Conservation (phyloP, 2,888 invertebrate species). For the Mimumesa dahlbomi region DNA sequence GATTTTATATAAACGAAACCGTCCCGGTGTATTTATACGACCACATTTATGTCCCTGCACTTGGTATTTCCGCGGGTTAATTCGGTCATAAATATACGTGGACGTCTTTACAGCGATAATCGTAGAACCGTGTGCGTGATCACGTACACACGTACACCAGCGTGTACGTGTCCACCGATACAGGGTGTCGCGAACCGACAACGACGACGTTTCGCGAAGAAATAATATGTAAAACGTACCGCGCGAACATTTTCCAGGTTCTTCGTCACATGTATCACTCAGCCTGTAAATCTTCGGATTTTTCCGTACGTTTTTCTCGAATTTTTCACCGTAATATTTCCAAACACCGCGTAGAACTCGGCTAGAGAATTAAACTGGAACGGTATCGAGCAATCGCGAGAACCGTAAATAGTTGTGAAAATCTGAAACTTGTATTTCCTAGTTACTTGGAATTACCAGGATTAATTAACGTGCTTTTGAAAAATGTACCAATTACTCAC, state of each 20-base stretch:
- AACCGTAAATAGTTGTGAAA: too few relatives aligned
- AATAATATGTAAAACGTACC: constrained; percentile 10
- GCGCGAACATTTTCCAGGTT: neutral
- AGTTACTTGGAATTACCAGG: too few relatives aligned
- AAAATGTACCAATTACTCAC: too few relatives aligned
- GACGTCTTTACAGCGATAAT: constrained; percentile 55
- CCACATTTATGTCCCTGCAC: constrained; percentile 45
- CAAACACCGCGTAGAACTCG: too few relatives aligned
- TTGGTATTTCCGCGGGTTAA: constrained; percentile 61
- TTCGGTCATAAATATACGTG: constrained; percentile 58
- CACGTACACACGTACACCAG: neutral
- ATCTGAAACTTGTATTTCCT: too few relatives aligned
- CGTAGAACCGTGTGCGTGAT: constrained; percentile 13
- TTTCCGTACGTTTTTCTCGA: too few relatives aligned
- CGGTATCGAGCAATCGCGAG: too few relatives aligned
- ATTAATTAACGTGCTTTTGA: too few relatives aligned
- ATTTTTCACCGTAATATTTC: too few relatives aligned
- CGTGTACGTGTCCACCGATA: neutral
- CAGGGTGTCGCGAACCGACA: constrained; percentile 5
- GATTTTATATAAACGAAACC: constrained; percentile 51
- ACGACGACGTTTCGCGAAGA: neutral
- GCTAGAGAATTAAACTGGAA: too few relatives aligned
- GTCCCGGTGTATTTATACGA: constrained; percentile 48
- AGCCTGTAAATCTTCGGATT: neutral
- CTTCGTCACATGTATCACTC: constrained; percentile 4